phyloP scores from a whole-genome alignment of 2,888 invertebrate genomes.

The Mesodorylaimus sp. region DNA sequence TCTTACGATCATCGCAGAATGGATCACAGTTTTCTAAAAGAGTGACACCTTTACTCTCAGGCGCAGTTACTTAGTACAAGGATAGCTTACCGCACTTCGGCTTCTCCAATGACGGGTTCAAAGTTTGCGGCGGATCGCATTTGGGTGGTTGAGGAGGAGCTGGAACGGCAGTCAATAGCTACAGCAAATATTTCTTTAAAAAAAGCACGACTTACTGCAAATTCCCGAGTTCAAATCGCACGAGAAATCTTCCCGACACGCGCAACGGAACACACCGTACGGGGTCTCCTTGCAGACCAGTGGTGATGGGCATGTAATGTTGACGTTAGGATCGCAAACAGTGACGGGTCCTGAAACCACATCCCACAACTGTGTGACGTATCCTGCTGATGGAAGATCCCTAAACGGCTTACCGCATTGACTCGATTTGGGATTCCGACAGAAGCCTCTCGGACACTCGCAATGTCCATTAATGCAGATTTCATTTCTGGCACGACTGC shows the following conservation, averaged over 20 bases:
- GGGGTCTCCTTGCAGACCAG: conserved; percentile 23
- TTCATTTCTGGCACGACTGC: conserved; percentile 24
- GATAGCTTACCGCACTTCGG: too few species aligned
- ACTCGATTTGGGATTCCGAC: conserved; percentile 23
- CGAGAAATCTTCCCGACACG: conserved; percentile 17
- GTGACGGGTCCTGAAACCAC: conserved; percentile 24
- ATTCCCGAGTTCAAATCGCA: conserved; percentile 1
- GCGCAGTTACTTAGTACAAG: too few species aligned
- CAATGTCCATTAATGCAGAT: conserved; percentile 19
- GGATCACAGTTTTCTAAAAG: not conserved
- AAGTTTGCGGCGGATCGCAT: too few species aligned
- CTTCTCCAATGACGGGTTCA: too few species aligned
- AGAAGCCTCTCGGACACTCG: conserved; percentile 22
- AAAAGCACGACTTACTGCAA: conserved; percentile 3
- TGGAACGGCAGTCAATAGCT: too few species aligned
- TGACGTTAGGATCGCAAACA: conserved; percentile 25
- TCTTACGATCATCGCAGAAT: conserved; percentile 23
- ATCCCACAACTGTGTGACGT: not conserved
- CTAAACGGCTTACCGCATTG: too few species aligned
- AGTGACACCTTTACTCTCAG: not conserved
- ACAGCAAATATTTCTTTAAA: too few species aligned
- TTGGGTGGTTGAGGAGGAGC: too few species aligned
- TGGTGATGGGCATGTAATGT: conserved; percentile 24
- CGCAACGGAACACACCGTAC: conserved; percentile 25
- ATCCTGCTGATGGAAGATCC: not conserved